Evolutionary conservation across 2,797 vertebrate species (phyloP).

Genomic region (Taenioides sp.): DNA sequence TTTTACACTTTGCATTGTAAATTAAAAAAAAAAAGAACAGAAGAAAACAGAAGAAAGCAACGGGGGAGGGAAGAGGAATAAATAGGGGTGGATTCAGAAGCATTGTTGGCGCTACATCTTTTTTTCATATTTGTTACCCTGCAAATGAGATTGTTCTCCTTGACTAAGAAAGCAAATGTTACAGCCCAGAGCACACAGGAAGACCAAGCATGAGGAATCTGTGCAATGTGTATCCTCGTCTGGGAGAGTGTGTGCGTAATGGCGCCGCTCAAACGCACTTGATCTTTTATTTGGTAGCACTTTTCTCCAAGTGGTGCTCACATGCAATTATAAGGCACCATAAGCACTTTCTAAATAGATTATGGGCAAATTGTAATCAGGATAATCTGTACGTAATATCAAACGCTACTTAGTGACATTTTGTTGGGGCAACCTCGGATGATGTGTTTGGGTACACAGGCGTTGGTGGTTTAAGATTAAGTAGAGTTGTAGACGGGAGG

Average conservation of each 20-base stretch:
- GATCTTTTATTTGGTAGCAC: slow-evolving; percentile 60
- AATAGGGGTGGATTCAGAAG: slow-evolving; percentile 66
- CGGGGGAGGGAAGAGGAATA: slow-evolving; percentile 16
- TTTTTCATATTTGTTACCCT: slow-evolving; percentile 74
- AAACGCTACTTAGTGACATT: slow-evolving; percentile 33
- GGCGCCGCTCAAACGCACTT: slow-evolving; percentile 58
- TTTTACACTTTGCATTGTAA: slow-evolving; percentile 81
- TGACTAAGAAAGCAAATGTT: slow-evolving; percentile 78
- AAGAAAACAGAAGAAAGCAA: slow-evolving; percentile 6
- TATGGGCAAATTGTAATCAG: slow-evolving; percentile 53
- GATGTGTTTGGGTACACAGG: slow-evolving; percentile 4
- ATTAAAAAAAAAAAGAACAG: slow-evolving; percentile 71
- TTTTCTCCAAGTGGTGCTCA: slow-evolving; percentile 62
- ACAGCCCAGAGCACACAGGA: slow-evolving; percentile 72
- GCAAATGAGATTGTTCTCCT: slow-evolving; percentile 82
- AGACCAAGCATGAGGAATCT: slow-evolving; percentile 71
- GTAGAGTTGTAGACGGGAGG: background rate
- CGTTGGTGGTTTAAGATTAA: background rate
- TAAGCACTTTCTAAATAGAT: slow-evolving; percentile 57
- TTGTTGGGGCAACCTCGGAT: slow-evolving; percentile 1
- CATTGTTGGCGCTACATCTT: slow-evolving; percentile 66
- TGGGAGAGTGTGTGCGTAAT: slow-evolving; percentile 30
- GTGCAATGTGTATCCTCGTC: slow-evolving; percentile 49
- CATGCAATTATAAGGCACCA: slow-evolving; percentile 54
- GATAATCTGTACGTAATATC: slow-evolving; percentile 49